Percentiles rank a stretch among this genome's conserved stretches.
phyloP scores from a whole-genome alignment of 2,113 vertebrate species.

The Gallinago media region DNA sequence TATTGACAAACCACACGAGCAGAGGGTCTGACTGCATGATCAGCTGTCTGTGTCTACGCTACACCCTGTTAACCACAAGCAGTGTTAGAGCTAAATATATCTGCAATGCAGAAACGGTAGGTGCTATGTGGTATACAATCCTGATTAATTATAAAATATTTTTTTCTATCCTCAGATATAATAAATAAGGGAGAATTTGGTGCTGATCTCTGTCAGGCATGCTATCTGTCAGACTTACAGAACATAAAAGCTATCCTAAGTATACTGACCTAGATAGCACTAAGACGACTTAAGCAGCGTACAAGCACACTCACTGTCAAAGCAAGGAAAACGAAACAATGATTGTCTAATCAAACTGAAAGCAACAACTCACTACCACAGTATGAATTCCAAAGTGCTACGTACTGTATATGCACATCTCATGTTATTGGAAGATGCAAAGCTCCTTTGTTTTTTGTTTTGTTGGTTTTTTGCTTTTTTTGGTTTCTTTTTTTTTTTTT shows the following conservation, averaged over 20 bases:
- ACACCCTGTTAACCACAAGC: slow-evolving; percentile 82
- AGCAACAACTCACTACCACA: slow-evolving; percentile 51
- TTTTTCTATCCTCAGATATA: slow-evolving; percentile 61
- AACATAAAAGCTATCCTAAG: slow-evolving; percentile 71
- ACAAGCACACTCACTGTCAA: slow-evolving; percentile 56
- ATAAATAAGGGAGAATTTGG: slow-evolving; percentile 50
- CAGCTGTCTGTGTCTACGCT: slow-evolving; percentile 81
- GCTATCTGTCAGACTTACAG: slow-evolving; percentile 35
- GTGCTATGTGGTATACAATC: slow-evolving; percentile 64
- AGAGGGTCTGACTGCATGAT: slow-evolving; percentile 73
- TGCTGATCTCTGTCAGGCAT: slow-evolving; percentile 45
- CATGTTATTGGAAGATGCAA: slow-evolving; percentile 59
- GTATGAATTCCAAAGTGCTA: slow-evolving; percentile 63
- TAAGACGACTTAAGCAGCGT: slow-evolving; percentile 73
- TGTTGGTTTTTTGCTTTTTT: slow-evolving; percentile 20
- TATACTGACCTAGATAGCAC: slow-evolving; percentile 81
- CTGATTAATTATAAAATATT: slow-evolving; percentile 69
- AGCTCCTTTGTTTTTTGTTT: slow-evolving; percentile 56
- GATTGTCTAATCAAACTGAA: slow-evolving; percentile 71
- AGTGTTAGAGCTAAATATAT: slow-evolving; percentile 83
- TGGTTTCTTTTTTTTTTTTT: not conserved
- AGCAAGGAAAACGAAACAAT: slow-evolving; percentile 67
- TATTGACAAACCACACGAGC: slow-evolving; percentile 77
- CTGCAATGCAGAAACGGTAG: slow-evolving; percentile 78
- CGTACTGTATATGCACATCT: slow-evolving; percentile 52